Percentiles rank a stretch among this genome's conserved stretches.
Conservation (phyloP, 2,113 vertebrate species). For the Archilochus colubris region DNA sequence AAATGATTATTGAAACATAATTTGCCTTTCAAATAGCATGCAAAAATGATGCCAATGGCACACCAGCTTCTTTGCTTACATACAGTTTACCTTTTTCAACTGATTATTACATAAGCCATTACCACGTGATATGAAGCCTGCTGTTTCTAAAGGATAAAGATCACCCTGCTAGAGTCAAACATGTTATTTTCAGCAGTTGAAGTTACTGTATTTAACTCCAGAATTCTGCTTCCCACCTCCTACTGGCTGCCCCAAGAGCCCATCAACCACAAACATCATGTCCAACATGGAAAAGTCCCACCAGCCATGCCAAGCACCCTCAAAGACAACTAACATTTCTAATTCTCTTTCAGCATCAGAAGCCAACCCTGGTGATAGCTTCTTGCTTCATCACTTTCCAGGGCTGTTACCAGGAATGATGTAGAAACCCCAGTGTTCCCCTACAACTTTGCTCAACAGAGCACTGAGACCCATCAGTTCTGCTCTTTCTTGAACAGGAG, state of each 20-base stretch:
- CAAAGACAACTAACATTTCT: background rate
- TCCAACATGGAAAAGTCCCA: background rate
- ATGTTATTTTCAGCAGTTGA: background rate
- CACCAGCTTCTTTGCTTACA: background rate
- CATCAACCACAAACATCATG: fast-evolving
- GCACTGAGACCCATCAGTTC: background rate
- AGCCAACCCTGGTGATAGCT: background rate
- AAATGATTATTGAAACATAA: constrained; percentile 32
- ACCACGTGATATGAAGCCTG: background rate
- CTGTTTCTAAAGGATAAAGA: background rate
- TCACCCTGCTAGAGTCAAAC: background rate
- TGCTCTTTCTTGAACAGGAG: background rate
- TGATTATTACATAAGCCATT: background rate
- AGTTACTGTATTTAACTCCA: background rate
- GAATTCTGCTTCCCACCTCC: background rate
- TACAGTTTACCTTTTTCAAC: background rate
- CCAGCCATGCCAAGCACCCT: background rate
- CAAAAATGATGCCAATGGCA: background rate
- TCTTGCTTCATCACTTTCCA: background rate
- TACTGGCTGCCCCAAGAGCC: background rate
- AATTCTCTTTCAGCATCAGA: background rate
- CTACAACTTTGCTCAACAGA: background rate
- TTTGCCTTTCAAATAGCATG: constrained; percentile 13
- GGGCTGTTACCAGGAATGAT: background rate
- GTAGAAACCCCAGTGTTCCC: background rate